phyloP scores from a whole-genome alignment of 2,888 invertebrate species.

The Lithosia quadra region DNA sequence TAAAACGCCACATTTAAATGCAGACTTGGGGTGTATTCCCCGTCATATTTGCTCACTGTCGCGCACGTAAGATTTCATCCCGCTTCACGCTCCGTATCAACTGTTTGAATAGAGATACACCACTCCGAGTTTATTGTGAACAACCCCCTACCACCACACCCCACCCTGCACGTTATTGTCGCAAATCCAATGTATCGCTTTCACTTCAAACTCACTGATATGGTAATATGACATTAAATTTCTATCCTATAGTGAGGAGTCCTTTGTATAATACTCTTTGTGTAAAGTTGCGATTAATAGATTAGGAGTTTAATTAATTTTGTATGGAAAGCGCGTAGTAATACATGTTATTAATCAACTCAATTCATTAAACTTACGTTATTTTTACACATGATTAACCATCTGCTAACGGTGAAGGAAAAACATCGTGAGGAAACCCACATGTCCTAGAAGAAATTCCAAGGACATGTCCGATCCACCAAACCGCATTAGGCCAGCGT shows the following conservation, averaged over 20 bases:
- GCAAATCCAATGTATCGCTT: constrained; percentile 84
- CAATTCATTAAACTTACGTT: background rate
- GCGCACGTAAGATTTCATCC: constrained; percentile 77
- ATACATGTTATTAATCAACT: background rate
- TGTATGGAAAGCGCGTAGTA: background rate
- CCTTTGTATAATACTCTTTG: constrained; percentile 51
- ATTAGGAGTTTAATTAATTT: constrained; percentile 27
- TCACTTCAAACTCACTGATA: constrained; percentile 80
- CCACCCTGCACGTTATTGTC: constrained; percentile 70
- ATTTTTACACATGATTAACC: no score
- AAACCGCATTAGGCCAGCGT: no score
- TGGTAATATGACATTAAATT: constrained; percentile 85
- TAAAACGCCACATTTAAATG: constrained; percentile 44
- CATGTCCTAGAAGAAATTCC: no score
- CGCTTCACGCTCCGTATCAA: constrained; percentile 80
- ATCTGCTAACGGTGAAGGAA: no score
- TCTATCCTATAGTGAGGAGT: constrained; percentile 64
- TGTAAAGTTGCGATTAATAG: constrained; percentile 31
- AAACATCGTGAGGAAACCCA: no score
- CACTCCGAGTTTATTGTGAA: constrained; percentile 82
- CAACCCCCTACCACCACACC: constrained; percentile 48
- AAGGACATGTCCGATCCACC: no score
- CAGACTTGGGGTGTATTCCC: constrained; percentile 44
- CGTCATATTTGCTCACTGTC: constrained; percentile 77
- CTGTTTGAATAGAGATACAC: constrained; percentile 86